These are phyloP conservation scores for Paragorgia papillata DNA, from an alignment of 92 coral and sea anemone species.

Conservation along the genomic window DNA sequence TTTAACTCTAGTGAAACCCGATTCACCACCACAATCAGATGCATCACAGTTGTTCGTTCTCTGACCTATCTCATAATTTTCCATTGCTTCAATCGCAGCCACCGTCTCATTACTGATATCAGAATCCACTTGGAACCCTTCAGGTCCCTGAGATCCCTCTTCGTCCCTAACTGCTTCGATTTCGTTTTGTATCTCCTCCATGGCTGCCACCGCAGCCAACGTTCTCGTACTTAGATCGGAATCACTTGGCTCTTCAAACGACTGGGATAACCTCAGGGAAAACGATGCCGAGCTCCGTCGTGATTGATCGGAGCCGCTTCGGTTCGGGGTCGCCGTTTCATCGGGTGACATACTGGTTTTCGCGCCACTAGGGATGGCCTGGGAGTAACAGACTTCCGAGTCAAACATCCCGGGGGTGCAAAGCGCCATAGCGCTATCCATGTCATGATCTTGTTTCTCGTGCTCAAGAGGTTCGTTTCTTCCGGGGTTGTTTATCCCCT, in stretches of 20 bases:
- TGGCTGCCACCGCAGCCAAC: constrained; percentile 29
- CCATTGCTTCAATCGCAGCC: constrained; percentile 66
- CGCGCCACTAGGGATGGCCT: neutral
- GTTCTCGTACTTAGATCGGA: constrained; percentile 35
- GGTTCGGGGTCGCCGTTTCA: neutral
- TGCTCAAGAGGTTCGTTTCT: neutral
- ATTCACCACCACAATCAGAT: neutral
- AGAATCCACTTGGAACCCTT: constrained; percentile 69
- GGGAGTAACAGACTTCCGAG: constrained; percentile 14
- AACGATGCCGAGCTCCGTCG: constrained; percentile 21
- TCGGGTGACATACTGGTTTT: neutral
- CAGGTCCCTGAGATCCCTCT: neutral
- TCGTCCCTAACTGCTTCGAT: neutral
- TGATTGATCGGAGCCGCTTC: constrained; percentile 17
- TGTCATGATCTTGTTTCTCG: neutral
- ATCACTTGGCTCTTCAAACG: constrained; percentile 18
- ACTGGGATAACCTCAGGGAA: constrained; percentile 24
- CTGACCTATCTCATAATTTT: constrained; percentile 34
- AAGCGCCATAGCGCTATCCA: neutral
- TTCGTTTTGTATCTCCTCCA: constrained; percentile 29
- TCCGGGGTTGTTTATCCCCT: neutral
- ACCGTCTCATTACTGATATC: constrained; percentile 59
- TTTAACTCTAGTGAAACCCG: neutral
- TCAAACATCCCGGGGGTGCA: constrained; percentile 41
- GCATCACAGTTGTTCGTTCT: neutral